Evolutionary conservation across 1,140 invertebrate species (phyloP), one percentile per base, ranked within the genome.

Genomic region (Mizuhopecten yessoensis): DNA sequence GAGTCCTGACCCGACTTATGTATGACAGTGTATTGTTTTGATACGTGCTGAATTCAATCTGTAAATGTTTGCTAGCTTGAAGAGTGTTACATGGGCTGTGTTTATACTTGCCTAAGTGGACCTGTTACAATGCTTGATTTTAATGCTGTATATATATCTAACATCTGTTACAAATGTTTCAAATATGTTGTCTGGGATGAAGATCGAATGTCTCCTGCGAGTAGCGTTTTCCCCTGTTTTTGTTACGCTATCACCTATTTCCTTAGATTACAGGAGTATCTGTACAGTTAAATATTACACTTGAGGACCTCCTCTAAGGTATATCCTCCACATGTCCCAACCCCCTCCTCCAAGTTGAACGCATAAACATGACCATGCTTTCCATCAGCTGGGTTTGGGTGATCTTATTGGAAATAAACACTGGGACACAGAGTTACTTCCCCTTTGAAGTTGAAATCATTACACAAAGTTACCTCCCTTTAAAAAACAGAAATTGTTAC

Each of bases 91-190:
- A 75, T 75, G 57, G 0, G n/a, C 20, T 75, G 3, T 29, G 57
- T 75, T 75, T n/a, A 75, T 75, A 23, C 17, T 75, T 75, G 57
- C n/a, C 57, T 75, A 75, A 75, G 57, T 75, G n/a, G 57, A n/a
- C 57, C n/a, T 29, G 23, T 29, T 75, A 75, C n/a, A 75, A 29
- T 75, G 29, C 23, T 1, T n/a, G 57, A 75, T 9, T 49, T 49
- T 75, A 75, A 75, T 75, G 57, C 23, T 75, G 15, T 75, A 29
- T 1, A 75, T 75, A 23, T 17, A 75, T 13, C 5, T 75, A 75
- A 75, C 57, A 75, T 75, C 57, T 75, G 57, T 75, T 75, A 75
- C 57, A 75, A 75, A 17, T 3, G n/a, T 75, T 75, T 75, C 57
- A 75, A 29, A 75, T 29, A 29, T 75, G 57, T 17, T 17, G n/a